A percentile compares a stretch with the other conserved stretches of the same genome.
Conservation (phyloP, 2,797 vertebrate species). For the Nyctalus aviator region DNA sequence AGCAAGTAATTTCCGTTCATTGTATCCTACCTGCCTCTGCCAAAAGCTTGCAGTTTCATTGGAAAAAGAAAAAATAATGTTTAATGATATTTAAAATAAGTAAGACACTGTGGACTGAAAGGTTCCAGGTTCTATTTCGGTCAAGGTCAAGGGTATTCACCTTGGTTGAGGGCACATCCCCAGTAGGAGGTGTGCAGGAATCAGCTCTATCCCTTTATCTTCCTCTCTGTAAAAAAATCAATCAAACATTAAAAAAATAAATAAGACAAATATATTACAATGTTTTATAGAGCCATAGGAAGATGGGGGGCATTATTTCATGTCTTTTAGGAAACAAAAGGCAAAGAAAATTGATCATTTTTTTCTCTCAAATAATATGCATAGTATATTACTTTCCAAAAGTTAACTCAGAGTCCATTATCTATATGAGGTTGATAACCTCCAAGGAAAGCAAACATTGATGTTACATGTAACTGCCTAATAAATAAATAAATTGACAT, state of each 20-base stretch:
- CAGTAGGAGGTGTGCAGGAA: no score
- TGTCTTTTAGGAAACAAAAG: constrained; percentile 1
- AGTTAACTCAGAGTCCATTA: background rate
- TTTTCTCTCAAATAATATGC: background rate
- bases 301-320: background rate
- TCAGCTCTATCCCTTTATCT: no score
- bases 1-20: background rate
- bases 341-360: background rate
- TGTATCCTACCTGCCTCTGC: background rate
- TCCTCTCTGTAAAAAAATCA: no score
- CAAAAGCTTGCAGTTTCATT: constrained; percentile 15
- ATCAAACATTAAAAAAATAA: no score
- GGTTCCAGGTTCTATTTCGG: no score
- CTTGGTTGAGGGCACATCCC: no score
- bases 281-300: background rate
- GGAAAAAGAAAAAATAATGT: background rate
- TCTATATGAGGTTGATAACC: background rate
- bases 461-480: background rate
- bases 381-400: background rate
- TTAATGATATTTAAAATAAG: background rate
- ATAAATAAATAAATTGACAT: background rate
- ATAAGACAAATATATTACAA: background rate
- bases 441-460: background rate
- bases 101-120: no score
- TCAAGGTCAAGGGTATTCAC: no score